Evolutionary conservation across 2,113 vertebrate species (phyloP).

Genomic region (Connochaetes taurinus): DNA sequence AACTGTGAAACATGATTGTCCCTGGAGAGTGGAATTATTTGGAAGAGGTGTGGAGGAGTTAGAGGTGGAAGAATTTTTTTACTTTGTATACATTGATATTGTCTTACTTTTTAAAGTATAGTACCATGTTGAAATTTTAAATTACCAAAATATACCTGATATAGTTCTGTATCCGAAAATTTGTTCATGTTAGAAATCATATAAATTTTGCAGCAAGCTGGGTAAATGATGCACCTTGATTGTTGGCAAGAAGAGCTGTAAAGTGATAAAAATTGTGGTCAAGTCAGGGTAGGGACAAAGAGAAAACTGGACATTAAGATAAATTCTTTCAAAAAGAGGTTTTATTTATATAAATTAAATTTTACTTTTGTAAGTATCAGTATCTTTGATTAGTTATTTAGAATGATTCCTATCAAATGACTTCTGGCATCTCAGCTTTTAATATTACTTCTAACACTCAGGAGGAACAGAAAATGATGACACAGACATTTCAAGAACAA

Average conservation of each 20-base stretch:
- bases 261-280: background rate
- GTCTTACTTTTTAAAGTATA: conserved; percentile 28
- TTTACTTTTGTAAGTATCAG: background rate
- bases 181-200: background rate
- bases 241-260: background rate
- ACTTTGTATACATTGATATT: background rate
- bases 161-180: conserved; percentile 16
- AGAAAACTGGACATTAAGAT: background rate
- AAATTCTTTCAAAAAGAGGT: background rate
- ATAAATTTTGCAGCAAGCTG: background rate
- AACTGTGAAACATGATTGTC: background rate
- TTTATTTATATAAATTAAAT: background rate
- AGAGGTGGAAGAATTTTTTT: background rate
- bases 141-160: background rate
- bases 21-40: background rate
- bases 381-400: background rate
- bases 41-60: background rate
- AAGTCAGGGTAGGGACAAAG: background rate
- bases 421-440: background rate
- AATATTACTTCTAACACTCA: conserved; percentile 39
- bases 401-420: background rate
- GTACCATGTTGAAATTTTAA: background rate
- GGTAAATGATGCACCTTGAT: background rate
- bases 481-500: conserved; percentile 76
- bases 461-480: conserved; percentile 76